Evolutionary conservation across 2,113 vertebrate genomes (phyloP), one percentile per base, ranked within the genome.

Genomic region (Pimephales promelas): DNA sequence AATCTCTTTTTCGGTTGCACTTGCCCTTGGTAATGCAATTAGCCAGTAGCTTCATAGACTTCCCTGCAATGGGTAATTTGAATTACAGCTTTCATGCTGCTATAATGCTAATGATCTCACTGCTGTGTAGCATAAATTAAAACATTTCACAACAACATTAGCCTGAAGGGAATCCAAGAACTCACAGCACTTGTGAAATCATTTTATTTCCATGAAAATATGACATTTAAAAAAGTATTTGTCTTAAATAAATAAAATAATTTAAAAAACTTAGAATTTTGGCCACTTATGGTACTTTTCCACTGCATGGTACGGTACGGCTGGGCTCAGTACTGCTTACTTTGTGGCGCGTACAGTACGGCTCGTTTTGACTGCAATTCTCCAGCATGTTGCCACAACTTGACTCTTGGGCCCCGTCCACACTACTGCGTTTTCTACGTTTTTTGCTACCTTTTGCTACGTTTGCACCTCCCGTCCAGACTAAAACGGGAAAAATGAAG

Each of bases 61-160:
- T 80, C 24, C 11, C 20, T 70, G 83, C 71, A 77, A 61, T 14
- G 2, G 79, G 59, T 88, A 84, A 87, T 90, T 86, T 87, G 14
- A 89, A 64, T 88, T 75, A 59, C 40, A 24, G 49, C 84, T 81
- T 74, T 47, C 75, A 26, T 57, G 49, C 62, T 36, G 59, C 80
- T 49, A 64, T 45, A 54, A 87, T 84, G 45, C 80, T 83, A 86
- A 86, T 72, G 57, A 85, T 85, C 13, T 40, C 22, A 79, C 64
- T 79, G 76, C 81, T 57, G 75, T 82, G 79, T 80, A 76, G 83
- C 84, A 82, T 87, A 81, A 79, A 79, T 88, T 31, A 90, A 64
- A 87, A 74, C 14, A 64, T 24, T 49, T 78, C 72, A 31, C 43
- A 66, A 79, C 43, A 66, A 49, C 18, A 49, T 79, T 9, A 79